Evolutionary conservation across 2,113 vertebrate genomes (phyloP), one percentile per base, ranked within the genome.

Genomic region (Chaetura pelagica): DNA sequence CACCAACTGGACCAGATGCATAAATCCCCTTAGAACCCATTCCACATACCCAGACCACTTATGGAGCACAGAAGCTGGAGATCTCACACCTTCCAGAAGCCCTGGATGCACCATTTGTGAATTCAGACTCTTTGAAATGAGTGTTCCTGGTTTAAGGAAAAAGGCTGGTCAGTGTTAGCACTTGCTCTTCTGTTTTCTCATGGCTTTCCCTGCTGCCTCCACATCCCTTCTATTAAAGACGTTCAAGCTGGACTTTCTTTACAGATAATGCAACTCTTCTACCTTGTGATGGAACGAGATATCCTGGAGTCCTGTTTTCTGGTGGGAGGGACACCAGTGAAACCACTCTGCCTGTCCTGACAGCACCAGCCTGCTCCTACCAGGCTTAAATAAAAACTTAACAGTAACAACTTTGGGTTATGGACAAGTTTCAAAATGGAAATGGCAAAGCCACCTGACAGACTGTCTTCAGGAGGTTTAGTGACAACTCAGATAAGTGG

Each of bases 41-140:
- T 4, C 2, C 7, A 4, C 32, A 44, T 17, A 17, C 6, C 29
- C 13, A 3, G 1, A 27, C 15, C 46, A 15, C 13, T 0, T 29
- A 12, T 51, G 59, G 63, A 59, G 30, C 63, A n/a, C 15, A 1
- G 1, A 26, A 40, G 20, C 35, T 21, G 5, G 44, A 48, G n/a
- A 57, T 59, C 62, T 24, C 34, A 35, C 57, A 29, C 57, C 38
- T 52, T 57, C 51, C 22, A 59, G 62, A 58, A 75, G 35, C 44
- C 5, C 32, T 46, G 27, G 27, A 12, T 62, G 44, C 8, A 35
- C 7, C 29, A 48, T 18, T 72, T 48, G 6, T 51, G 42, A 44
- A 57, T 51, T 54, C 7, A 68, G 3, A 1, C 15, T 38, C 30
- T 71, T 30, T 57, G 11, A 48, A 35, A 38, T 1, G 3, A 38